Evolutionary conservation across 2,113 vertebrate species (phyloP), one percentile per base, ranked within the genome.

Genomic region (Crocuta crocuta): DNA sequence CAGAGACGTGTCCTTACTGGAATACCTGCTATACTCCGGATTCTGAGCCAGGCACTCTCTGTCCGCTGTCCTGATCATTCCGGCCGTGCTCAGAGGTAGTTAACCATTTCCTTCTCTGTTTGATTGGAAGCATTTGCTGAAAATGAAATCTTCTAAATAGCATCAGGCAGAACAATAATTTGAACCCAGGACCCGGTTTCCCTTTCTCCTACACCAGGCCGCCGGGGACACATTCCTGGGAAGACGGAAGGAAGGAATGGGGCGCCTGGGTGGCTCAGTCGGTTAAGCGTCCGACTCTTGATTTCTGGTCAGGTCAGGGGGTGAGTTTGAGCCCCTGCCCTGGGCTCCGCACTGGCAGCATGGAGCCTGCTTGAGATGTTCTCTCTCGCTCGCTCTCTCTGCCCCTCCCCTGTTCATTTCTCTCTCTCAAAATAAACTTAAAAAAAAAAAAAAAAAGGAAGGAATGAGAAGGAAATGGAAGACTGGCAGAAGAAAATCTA

Each of bases 21-120:
- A 70, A 28, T 33, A n/a, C 11, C 21, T 68, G 45, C 21, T 35
- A 0, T 8, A 7, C 4, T 1, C 33, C 53, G 50, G 50, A 4
- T 50, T 61, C 68, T n/a, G 50, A 50, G 3, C 23, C 0, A 1
- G 65, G 4, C n/a, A 2, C 35, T 7, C 31, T 73, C 19, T 50
- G 0, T 23, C 31, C 2, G 12, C 13, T 12, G 13, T 53, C 53
- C 24, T 15, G 6, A 10, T 66, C 50, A 0, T 33, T 26, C 33
- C 28, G 65, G 79, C 9, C 16, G 43, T 6, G 4, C 43, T 43
- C 50, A 21, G 10, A 48, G 55, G 24, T 48, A 8, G 17, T 55
- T 53, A 31, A 31, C 31, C 53, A 24, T 73, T 82, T 53, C 31
- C 53, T 23, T 43, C 53, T 35, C n/a, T 53, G 21, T 61, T 61